phyloP scores from a whole-genome alignment of 2,797 vertebrate genomes.

The Fundulus diaphanus region DNA sequence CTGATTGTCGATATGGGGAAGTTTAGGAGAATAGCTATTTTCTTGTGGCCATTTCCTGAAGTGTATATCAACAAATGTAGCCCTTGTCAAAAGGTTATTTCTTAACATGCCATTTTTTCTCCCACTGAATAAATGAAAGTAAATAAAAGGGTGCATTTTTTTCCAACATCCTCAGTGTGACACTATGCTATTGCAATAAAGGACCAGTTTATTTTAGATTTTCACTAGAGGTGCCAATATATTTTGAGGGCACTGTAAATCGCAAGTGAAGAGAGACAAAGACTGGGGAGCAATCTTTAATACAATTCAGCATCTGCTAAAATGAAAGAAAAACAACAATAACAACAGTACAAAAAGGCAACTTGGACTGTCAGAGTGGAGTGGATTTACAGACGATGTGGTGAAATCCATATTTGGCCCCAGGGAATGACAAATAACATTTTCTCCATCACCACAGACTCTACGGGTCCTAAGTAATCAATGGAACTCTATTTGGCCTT shows the following conservation, averaged over 20 bases:
- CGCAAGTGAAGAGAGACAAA: neutral
- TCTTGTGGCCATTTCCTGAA: too few species aligned
- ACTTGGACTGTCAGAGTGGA: neutral
- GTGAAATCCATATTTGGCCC: constrained; percentile 15
- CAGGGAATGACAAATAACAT: constrained; percentile 1
- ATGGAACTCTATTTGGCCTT: constrained; percentile 5
- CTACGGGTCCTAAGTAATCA: neutral
- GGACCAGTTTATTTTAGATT: neutral
- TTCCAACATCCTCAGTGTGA: too few species aligned
- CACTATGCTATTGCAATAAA: neutral
- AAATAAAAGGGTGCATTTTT: too few species aligned
- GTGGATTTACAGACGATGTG: constrained; percentile 1
- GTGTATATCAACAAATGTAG: too few species aligned
- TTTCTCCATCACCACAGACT: constrained; percentile 2
- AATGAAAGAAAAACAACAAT: neutral
- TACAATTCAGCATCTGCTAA: neutral
- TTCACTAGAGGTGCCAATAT: neutral
- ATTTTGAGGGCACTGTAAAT: neutral
- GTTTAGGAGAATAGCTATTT: too few species aligned
- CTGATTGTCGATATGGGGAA: too few species aligned
- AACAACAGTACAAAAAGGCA: neutral
- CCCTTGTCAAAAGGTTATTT: too few species aligned
- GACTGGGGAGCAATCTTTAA: neutral
- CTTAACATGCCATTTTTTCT: too few species aligned
- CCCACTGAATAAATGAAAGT: too few species aligned